Base-by-base conservation (phyloP, 1,140 invertebrate species). In the Littorina saxatilis region DNA sequence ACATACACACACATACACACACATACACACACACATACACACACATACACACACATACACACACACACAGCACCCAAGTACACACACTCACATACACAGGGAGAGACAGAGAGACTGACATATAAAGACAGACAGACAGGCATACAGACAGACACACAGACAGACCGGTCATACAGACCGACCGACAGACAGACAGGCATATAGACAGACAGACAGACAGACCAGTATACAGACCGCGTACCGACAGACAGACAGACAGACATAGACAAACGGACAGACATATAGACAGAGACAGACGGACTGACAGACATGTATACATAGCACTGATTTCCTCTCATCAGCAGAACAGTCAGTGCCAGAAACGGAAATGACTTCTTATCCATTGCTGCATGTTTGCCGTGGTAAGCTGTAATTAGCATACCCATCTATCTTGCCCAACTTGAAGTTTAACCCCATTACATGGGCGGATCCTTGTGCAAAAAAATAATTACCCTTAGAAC, bases 21-120 rank as follows among this genome's bases (percentile, higher is more conserved):
- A 20, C 52, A 9, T 3, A 20, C 52, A 20, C 52, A 20, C 52
- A 58, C 17, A 37, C 5, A 11, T 32, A 68, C 66, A 32, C 66
- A 68, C 39, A 0, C 66, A 17, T 35, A 37, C 66, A 5, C 66
- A 17, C 32, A 20, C 66, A 17, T 35, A 20, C 66, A 17, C 66
- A 40, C 15, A 70, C 55, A 58, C 55, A 58, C 4, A 58, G 20
- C 47, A 58, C 55, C 23, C 55, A 58, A 20, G 27, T n/a, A 37
- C 66, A 37, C 66, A 70, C 32, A 70, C 39, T 4, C 52, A 70
- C 66, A 40, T 20, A 70, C 66, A 70, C 66, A 70, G 20, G 23
- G 27, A 70, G 17, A 40, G 27, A 70, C 32, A 40, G 3, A 70
- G 1, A 35, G 0, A 35, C 66, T 32, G 2, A 70, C 39, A 70